A percentile compares a stretch with the other conserved stretches of the same genome.
phyloP scores from a whole-genome alignment of 2,888 invertebrate species.

The Rhopalosiphum nymphaeae region DNA sequence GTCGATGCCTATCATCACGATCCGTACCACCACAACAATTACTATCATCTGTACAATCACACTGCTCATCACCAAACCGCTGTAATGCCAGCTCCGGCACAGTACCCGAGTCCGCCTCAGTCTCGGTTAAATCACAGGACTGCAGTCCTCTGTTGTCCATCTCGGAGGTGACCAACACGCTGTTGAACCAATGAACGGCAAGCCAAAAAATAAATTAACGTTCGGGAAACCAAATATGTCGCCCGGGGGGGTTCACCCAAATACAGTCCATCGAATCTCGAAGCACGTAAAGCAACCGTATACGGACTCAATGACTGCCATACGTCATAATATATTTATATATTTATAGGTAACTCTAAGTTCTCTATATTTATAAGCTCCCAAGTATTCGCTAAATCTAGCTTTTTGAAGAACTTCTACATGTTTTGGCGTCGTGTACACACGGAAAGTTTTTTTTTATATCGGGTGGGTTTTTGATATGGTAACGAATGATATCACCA shows the following conservation, averaged over 20 bases:
- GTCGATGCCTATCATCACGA: constrained; percentile 52
- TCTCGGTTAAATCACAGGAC: constrained; percentile 70
- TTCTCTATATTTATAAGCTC: background rate
- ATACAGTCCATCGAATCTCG: background rate
- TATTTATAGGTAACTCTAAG: background rate
- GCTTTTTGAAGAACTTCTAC: background rate
- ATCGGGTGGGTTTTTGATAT: background rate
- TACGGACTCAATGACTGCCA: background rate
- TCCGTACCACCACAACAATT: constrained; percentile 62
- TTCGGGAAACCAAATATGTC: background rate
- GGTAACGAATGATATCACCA: background rate
- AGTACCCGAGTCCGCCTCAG: constrained; percentile 61
- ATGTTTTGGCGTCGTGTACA: background rate
- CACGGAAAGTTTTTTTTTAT: background rate
- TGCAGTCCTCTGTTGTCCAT: constrained; percentile 82
- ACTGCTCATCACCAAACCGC: constrained; percentile 58
- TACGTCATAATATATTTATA: background rate
- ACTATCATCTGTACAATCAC: constrained; percentile 56
- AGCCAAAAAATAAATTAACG: background rate
- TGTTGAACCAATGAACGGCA: constrained; percentile 75
- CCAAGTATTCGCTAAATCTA: background rate
- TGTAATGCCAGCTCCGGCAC: constrained; percentile 51
- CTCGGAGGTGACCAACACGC: constrained; percentile 83
- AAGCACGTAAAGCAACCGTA: background rate
- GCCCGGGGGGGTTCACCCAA: background rate